phyloP scores from a whole-genome alignment of 1,140 invertebrate species.

The Lysiphlebus fabarum region DNA sequence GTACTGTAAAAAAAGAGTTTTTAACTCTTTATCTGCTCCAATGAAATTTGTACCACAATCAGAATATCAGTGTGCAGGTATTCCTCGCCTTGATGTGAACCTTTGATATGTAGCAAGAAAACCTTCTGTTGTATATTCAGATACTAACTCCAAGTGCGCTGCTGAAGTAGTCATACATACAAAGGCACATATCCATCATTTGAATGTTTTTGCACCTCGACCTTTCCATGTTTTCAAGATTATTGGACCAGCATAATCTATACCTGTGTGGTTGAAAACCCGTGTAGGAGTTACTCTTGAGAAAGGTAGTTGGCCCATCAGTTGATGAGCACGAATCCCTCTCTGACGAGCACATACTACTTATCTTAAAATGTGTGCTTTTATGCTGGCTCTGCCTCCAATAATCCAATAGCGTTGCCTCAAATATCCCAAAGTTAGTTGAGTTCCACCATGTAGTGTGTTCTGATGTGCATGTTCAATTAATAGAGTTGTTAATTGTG shows the following conservation, averaged over 20 bases:
- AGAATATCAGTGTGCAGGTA: constrained; percentile 16
- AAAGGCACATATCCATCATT: constrained; percentile 21
- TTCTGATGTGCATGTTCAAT: constrained; percentile 33
- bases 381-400: constrained; percentile 20
- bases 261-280: constrained; percentile 33
- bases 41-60: constrained; percentile 31
- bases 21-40: constrained; percentile 19
- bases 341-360: constrained; percentile 20
- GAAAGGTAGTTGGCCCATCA: constrained; percentile 41
- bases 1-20: constrained; percentile 14
- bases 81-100: constrained; percentile 25
- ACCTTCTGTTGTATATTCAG: constrained; percentile 5
- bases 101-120: constrained; percentile 20
- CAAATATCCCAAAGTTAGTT: constrained; percentile 29
- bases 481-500: constrained; percentile 27
- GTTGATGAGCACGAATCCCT: constrained; percentile 18
- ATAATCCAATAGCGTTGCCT: constrained; percentile 34
- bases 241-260: constrained; percentile 45
- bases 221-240: constrained; percentile 29
- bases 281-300: constrained; percentile 32
- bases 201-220: constrained; percentile 16
- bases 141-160: constrained; percentile 7
- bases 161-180: constrained; percentile 15
- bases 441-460: constrained; percentile 37
- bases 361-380: constrained; percentile 25